Base-by-base conservation (phyloP, 2,113 vertebrate genomes). In the Sebastes schlegelii region DNA sequence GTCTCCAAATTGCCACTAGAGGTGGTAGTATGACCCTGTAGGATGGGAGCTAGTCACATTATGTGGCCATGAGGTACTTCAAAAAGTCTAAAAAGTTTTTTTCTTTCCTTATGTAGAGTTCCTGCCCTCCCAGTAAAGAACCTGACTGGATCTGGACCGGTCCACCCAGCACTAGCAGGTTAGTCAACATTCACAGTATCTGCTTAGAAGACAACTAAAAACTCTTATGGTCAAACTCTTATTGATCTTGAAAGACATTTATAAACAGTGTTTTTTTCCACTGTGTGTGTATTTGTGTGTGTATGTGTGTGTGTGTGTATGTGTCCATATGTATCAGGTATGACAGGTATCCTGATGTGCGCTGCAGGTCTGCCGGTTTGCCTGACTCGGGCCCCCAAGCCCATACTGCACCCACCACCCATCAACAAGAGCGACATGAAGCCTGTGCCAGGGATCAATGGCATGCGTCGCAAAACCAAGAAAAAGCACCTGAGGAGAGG, bases 91-190 rank as follows among this genome's bases (percentile, higher is more conserved):
- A 1, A 51, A 51, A 16, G 8, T 58, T 64, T 63, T 49, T 19
- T 70, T 88, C 8, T 85, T 88, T 26, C 0, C 75, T 48, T 0
- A 19, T 69, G 0, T 83, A 99, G 98, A 69, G 97, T 99, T 69
- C 98, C 98, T 1, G 98, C 98, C 0, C 97, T 99, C 45, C 98
- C 98, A 0, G 98, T 99, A 26, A 99, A 99, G 96, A 99, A 99
- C 82, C 93, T 99, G 85, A 98, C 97, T 5, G 97, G 98, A 46
- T 97, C 96, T 0, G 97, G 98, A 62, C 97, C 98, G 0, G 95
- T 99, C 12, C 98, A 98, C 43, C 98, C 98, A 2, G 98, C 98
- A 6, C 89, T 99, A 14, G 98, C 98, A 96, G 98, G 98, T 99
- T 79, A 92, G 94, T 71, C 68, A 8, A 46, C 65, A 40, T 79